Evolutionary conservation across 2,797 vertebrate species (phyloP), one percentile per base, ranked within the genome.

Genomic region (Podarcis siculus): DNA sequence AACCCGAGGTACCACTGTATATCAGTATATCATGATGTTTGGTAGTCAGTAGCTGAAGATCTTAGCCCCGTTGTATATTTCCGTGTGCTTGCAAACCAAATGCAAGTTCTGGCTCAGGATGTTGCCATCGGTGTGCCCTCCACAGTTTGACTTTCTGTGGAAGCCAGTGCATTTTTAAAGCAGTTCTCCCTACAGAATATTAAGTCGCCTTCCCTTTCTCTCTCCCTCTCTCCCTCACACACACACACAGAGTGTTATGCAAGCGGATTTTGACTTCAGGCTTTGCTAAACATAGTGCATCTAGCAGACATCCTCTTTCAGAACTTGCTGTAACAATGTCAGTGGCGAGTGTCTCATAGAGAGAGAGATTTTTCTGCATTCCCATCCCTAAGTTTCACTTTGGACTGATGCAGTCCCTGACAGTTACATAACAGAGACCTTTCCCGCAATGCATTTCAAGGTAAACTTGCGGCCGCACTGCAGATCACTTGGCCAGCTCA

Each of bases 391-490:
- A 30, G 79, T 82, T 79, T 30, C 0, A 32, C 49, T 73, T 15
- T 80, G 15, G 9, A 58, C 67, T 71, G 49, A 27, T 79, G n/a
- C 32, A 3, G 35, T 39, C 76, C 3, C n/a, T 85, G 88, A 45
- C 23, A 35, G 39, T 91, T 85, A 69, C 0, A 0, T 37, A 49
- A 90, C 25, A 9, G 32, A 64, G 84, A 37, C 0, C 0, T 27
- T 55, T 88, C 39, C 64, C 3, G 1, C 0, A 3, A 5, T 61
- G 0, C 87, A 0, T 89, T 89, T 86, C 72, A 80, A 83, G 81
- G 73, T 10, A 88, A 91, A 90, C 71, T 66, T 85, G 82, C 67
- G 69, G 71, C 79, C 19, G 81, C 82, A 23, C 0, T 79, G 92
- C 21, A 0, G 30, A 0, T 61, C 84, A 10, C 35, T 83, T 3